Evolutionary conservation across 1,140 invertebrate genomes (phyloP), one percentile per base, ranked within the genome.

Genomic region (Ostrea denselamellosa): DNA sequence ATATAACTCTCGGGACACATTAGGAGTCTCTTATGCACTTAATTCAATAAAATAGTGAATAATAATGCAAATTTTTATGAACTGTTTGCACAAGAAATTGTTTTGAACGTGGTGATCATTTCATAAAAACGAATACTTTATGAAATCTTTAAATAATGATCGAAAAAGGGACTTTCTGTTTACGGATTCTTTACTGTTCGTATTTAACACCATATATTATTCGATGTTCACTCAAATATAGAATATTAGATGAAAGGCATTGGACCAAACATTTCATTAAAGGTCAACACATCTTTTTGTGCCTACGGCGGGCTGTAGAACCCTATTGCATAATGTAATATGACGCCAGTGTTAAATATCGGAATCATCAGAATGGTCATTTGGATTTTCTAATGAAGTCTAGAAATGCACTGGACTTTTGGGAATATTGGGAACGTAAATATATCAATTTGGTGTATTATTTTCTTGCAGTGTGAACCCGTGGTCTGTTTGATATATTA

Each of bases 381-480:
- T 77, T 77, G 68, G 28, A 77, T 77, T 62, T 17, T 19, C 58
- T 62, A n/a, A 62, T 62, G 58, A 62, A 62, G 58, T 62, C n/a
- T 17, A 62, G 58, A 62, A 44, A 44, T 62, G 68, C 10, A 77
- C 22, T 12, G 68, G 68, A 77, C 68, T 25, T 34, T 25, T 77
- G 68, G 68, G 68, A 28, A 34, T 8, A 5, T 17, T 19, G 2
- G 7, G 17, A n/a, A 62, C 56, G 56, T 62, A 19, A 19, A 77
- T 3, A 77, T 77, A 34, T 34, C 25, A 77, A 77, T 77, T 77
- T 77, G 25, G 4, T 34, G 7, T 71, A 25, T 34, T 19, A 58
- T 19, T 58, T 58, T 58, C 56, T 58, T 14, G 56, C 19, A 58
- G 56, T 19, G 17, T 62, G 17, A 19, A 62, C 17, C 5, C 10